Percentiles rank a stretch among this genome's conserved stretches.
These are phyloP conservation scores for Polia nebulosa DNA, from an alignment of 2,888 invertebrate species.

Conservation along the genomic window DNA sequence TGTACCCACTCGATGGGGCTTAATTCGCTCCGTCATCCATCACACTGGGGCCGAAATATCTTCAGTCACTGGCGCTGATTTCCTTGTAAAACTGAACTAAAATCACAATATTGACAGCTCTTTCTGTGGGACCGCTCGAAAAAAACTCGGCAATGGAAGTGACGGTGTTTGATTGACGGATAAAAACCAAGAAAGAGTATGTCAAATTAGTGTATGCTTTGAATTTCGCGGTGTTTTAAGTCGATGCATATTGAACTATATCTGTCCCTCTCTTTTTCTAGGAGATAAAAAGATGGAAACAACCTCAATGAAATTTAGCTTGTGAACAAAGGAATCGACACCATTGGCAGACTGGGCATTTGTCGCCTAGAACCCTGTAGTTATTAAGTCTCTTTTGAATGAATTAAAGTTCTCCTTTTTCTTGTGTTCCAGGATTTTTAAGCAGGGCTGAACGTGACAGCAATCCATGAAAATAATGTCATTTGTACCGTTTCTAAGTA, in stretches of 20 bases:
- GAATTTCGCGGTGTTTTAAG: not conserved
- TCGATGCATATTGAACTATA: too few relatives aligned
- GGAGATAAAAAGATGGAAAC: not conserved
- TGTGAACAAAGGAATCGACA: too few relatives aligned
- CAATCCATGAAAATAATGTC: constrained; percentile 44
- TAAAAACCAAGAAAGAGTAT: not conserved
- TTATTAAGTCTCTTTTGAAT: not conserved
- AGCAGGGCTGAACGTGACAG: constrained; percentile 47
- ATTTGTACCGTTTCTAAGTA: constrained; percentile 52
- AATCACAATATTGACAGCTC: too few relatives aligned
- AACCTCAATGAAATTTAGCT: not conserved
- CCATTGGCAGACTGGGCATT: not conserved
- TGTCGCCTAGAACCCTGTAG: not conserved
- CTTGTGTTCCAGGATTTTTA: constrained; percentile 16
- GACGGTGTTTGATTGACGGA: not conserved
- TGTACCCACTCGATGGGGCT: constrained; percentile 15
- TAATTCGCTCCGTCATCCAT: not conserved
- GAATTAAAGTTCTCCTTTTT: constrained; percentile 12
- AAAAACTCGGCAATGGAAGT: not conserved
- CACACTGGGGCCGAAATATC: not conserved
- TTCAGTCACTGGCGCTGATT: not conserved
- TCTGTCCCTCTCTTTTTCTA: not conserved
- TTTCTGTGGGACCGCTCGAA: not conserved
- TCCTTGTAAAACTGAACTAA: not conserved
- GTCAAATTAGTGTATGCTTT: not conserved